Evolutionary conservation across 2,797 vertebrate species (phyloP), one percentile per base, ranked within the genome.

Genomic region (Microtus californicus): DNA sequence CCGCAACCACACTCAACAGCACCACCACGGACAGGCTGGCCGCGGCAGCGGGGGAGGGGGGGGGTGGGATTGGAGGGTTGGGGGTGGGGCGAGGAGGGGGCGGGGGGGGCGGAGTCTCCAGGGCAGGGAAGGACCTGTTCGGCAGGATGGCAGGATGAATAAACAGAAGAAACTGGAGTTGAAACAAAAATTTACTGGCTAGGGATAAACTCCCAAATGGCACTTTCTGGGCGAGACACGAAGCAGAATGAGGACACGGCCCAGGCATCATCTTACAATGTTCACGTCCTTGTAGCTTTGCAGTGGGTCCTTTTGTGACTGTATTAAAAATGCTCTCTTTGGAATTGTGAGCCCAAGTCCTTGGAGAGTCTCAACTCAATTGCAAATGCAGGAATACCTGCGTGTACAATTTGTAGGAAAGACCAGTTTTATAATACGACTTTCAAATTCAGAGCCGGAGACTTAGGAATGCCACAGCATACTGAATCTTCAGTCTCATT

Each of bases 101-200:
- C 0, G 19, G 19, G 6, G 4, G 54, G 54, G 54, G 17, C 17
- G 1, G 54, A 21, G 54, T 19, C 65, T 97, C 69, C 31, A 73
- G 97, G 95, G 95, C 91, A 79, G 97, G 97, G 97, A 94, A 97
- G 97, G 97, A 89, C 97, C 97, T 96, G 56, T 87, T 95, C 23
- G 56, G 78, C 90, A 37, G 67, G 56, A 88, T 4, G 56, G 78
- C 90, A 37, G 67, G 56, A 88, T 4, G 48, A 54, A 67, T 23
- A 96, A 81, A 94, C 51, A 83, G 40, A 63, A 14, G 37, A 74
- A 54, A 54, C 81, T 69, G 63, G 37, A 25, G 54, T 85, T 90
- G 63, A 7, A 80, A 88, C 45, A 56, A 21, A 87, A 45, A 87
- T 29, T 23, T 29, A 31, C 17, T 37, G 34, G 77, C 67, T 85